Percentiles rank a stretch among this genome's conserved stretches.
phyloP scores from a whole-genome alignment of 2,888 invertebrate species.

The Clanis bilineata region DNA sequence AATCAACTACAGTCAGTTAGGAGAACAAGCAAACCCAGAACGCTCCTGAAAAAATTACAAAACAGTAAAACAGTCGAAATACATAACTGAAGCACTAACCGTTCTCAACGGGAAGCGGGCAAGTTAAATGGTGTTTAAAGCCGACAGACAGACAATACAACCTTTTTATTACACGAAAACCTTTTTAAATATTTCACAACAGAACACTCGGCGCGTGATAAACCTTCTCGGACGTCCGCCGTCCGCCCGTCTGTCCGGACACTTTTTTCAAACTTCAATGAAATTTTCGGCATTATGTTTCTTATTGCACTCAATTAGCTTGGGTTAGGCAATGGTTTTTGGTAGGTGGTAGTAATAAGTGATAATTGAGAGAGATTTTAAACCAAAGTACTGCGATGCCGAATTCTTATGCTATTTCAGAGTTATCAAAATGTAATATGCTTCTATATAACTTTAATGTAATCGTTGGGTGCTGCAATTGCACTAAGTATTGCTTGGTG shows the following conservation, averaged over 20 bases:
- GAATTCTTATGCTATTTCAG: too few species aligned
- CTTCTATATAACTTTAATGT: too few species aligned
- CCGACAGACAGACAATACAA: conserved; percentile 8
- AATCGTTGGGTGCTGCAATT: too few species aligned
- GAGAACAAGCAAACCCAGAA: background rate
- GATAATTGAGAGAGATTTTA: too few species aligned
- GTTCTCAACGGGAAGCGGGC: background rate
- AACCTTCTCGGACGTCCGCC: conserved; percentile 8
- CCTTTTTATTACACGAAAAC: conserved; percentile 8
- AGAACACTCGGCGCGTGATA: conserved; percentile 2
- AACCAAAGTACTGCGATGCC: too few species aligned
- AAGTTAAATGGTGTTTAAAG: conserved; percentile 13
- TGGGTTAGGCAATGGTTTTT: background rate
- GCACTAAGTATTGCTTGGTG: too few species aligned
- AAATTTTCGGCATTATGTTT: conserved; percentile 19
- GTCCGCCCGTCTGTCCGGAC: conserved; percentile 38
- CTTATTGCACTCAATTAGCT: background rate
- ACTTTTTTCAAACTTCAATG: conserved; percentile 49
- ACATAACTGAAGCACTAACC: background rate
- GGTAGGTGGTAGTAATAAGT: too few species aligned
- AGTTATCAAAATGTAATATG: too few species aligned
- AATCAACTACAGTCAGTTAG: too few species aligned
- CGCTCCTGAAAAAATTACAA: background rate
- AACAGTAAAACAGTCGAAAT: background rate
- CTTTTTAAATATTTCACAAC: conserved; percentile 13